Evolutionary conservation across 2,888 invertebrate genomes (phyloP), one percentile per base, ranked within the genome.

Genomic region (Syrphus vitripennis): DNA sequence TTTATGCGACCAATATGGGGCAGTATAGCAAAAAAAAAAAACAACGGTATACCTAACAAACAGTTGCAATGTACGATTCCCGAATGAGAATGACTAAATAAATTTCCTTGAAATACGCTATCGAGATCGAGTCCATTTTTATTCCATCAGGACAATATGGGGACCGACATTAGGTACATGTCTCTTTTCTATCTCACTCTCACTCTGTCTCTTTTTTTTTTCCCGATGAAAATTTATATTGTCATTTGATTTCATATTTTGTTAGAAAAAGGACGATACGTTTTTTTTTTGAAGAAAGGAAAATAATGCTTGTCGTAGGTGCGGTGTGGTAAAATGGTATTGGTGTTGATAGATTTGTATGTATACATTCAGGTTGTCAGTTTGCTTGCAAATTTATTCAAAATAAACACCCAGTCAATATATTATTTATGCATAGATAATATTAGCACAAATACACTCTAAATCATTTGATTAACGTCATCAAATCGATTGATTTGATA

Each of bases 181-280:
- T 37, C 19, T 12, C 16, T 31, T 5, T 31, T 55, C 29, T 55
- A 16, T 55, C 4, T 57, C 59, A 37, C 16, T 34, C 19, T 50
- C 83, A 74, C 42, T 45, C 26, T 71, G 45, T 24, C 37, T 65
- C 34, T 29, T n/a, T 37, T 16, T 4, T 19, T 9, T 12, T n/a
- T n/a, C n/a, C n/a, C 5, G n/a, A 42, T 71, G 65, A 76, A 59
- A 61, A 59, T 59, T 59, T 80, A 76, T 80, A 76, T 76, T 76
- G 80, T 71, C 76, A 80, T 80, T 55, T 84, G 84, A 80, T 84
- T 84, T 80, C 80, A 84, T 45, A 19, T 84, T n/a, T 69, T 71
- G 76, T 67, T 75, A 50, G 71, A 34, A 48, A 24, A 42, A 76
- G 65, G 59, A 57, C 65, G 67, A 37, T 65, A 76, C 10, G 24